Base-by-base conservation (phyloP, 2,888 invertebrate genomes). In the Andricus curvator region DNA sequence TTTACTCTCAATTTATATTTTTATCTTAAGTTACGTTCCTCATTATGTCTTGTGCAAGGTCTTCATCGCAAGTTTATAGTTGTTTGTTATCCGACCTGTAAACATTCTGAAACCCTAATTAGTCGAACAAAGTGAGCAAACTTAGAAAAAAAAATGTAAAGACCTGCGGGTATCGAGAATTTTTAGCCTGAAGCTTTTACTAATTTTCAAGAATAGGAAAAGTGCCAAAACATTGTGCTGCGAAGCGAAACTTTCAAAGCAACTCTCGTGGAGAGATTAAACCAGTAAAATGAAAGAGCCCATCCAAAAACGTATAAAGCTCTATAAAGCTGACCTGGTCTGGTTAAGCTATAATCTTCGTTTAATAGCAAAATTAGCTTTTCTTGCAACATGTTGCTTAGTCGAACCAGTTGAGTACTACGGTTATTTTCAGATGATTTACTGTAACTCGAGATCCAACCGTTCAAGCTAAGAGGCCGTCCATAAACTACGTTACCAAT, bases 271-370 rank as follows among this genome's bases (percentile, higher is more conserved):
- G 78, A 84, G 82, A 86, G 85, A 88, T 88, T 87, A 87, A 87
- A 88, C 84, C 86, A 86, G 87, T 87, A 87, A 88, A 88, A 86
- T 83, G 88, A 83, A 85, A 87, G 87, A 86, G 81, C 82, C 82
- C 85, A 85, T 70, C 33, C 70, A 68, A 25, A 68, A 86, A 87
- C 85, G 81, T 84, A 82, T 85, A 85, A 87, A 87, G 84, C 25
- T 68, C 25, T 22, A 68, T 68, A 25, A 68, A 48, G 44, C 48
- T 48, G 44, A 41, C 41, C 44, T 48, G 17, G 9, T 17, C 22
- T 68, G 17, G 8, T 68, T 15, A 15, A 44, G 44, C 44, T 48
- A 44, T 20, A 68, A 41, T 68, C 22, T 68, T 25, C 48, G 22
- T n/a, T 68, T 68, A 68, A 68, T 68, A 48, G 44, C 22, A 68